Evolutionary conservation across 2,888 invertebrate species (phyloP).

Genomic region (Villa cingulata): DNA sequence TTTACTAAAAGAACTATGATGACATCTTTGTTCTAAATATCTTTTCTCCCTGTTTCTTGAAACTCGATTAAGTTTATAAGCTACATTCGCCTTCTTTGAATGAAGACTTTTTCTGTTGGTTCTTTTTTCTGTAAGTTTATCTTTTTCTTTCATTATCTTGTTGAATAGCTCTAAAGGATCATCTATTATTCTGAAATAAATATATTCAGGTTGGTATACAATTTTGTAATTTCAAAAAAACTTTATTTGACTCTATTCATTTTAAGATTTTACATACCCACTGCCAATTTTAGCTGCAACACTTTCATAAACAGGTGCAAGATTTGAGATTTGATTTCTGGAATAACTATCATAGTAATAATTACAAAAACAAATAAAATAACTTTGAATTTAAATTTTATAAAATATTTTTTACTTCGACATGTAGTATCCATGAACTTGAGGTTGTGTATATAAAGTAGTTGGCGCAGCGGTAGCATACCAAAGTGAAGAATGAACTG

Average conservation of each 20-base stretch:
- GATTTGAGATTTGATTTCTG: constrained; percentile 18
- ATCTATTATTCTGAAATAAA: constrained; percentile 53
- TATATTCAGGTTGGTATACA: too few relatives aligned
- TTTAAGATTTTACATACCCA: constrained; percentile 21
- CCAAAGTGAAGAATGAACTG: constrained; percentile 14
- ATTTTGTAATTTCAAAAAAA: background rate
- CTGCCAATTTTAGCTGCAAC: constrained; percentile 32
- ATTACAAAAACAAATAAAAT: background rate
- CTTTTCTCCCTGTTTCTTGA: constrained; percentile 20
- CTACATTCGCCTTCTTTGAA: constrained; percentile 24
- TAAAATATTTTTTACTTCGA: background rate
- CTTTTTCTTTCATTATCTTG: constrained; percentile 71
- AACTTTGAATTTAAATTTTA: background rate
- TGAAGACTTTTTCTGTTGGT: constrained; percentile 36
- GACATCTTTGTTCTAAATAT: constrained; percentile 12
- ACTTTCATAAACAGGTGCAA: constrained; percentile 32
- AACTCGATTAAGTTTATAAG: constrained; percentile 19
- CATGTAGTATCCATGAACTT: constrained; percentile 3
- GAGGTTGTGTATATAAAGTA: constrained; percentile 7
- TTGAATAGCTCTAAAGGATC: constrained; percentile 81
- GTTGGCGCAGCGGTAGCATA: constrained; percentile 6
- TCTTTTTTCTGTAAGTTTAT: constrained; percentile 41
- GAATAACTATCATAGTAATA: constrained; percentile 1
- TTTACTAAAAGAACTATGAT: constrained; percentile 20
- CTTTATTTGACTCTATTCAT: background rate